Base-by-base conservation (phyloP, 2,888 invertebrate species). In the Cosmia trapezina region DNA sequence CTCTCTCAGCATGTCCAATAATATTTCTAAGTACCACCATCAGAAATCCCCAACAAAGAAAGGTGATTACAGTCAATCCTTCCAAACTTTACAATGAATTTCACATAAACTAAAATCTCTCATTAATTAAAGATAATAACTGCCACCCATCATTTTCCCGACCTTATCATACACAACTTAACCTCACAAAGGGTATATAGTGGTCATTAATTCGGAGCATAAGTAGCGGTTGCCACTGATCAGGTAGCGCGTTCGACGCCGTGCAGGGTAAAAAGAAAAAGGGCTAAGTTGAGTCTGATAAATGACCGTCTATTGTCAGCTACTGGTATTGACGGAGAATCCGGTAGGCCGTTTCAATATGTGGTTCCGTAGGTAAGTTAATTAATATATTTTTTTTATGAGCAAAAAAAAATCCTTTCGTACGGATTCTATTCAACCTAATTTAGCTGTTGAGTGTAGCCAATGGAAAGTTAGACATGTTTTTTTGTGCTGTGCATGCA, bases 181-280 rank as follows among this genome's bases (percentile, higher is more conserved):
- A 82, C 81, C 74, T 69, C 76, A 76, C 78, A 73, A 80, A 84
- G 73, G 77, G 69, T 75, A 70, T 68, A 78, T 79, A 81, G 78
- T 76, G 80, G 86, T 81, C 86, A 87, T 87, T 87, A 87, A 88
- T 88, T 87, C 77, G 70, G 64, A 73, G 78, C 81, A 76, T 87
- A 87, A 87, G 86, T 85, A 87, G 86, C 80, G 80, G 78, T 75
- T 75, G 75, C 80, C 54, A 81, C 64, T 72, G 84, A 84, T 78
- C 89, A 89, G 90, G 90, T 90, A 89, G 89, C 90, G 73, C 76
- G 84, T 88, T 89, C 86, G 84, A 84, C 75, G 77, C 83, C 80
- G 81, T 80, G 67, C 81, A 51, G 70, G 63, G 73, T 60, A 82
- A 83, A 83, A 87, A 83, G 70, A 85, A 86, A 87, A 85, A 85